Conservation (phyloP, 2,113 vertebrate genomes). For the Pyrgilauda ruficollis region DNA sequence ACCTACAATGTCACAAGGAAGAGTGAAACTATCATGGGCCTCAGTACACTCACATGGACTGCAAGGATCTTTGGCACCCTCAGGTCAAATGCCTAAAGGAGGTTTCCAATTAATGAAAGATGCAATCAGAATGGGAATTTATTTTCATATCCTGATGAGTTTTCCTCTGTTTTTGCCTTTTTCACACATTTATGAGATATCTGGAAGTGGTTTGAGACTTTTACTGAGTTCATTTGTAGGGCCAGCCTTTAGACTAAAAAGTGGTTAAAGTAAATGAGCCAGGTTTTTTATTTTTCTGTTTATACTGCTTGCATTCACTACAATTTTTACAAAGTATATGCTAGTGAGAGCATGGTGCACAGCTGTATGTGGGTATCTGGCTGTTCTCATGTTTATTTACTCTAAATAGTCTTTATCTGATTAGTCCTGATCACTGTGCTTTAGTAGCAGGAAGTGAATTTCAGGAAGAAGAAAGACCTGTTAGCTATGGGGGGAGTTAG, state of each 20-base stretch:
- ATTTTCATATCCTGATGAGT: neutral
- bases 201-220: neutral
- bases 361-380: neutral
- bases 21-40: neutral
- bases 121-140: neutral
- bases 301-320: neutral
- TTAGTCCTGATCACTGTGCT: neutral
- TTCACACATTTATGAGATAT: neutral
- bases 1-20: neutral
- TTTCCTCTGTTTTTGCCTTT: neutral
- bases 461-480: neutral
- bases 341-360: neutral
- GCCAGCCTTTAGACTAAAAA: neutral
- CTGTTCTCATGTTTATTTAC: neutral
- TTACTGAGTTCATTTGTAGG: neutral
- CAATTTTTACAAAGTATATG: neutral
- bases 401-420: neutral
- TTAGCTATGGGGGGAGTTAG: neutral
- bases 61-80: neutral
- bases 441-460: conserved; percentile 8
- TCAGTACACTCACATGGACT: neutral
- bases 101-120: neutral
- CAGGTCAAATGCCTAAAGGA: neutral
- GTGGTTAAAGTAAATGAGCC: neutral
- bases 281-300: neutral